These are phyloP conservation scores for Pyralis farinalis DNA, from an alignment of 2,888 invertebrate genomes.

Conservation along the genomic window DNA sequence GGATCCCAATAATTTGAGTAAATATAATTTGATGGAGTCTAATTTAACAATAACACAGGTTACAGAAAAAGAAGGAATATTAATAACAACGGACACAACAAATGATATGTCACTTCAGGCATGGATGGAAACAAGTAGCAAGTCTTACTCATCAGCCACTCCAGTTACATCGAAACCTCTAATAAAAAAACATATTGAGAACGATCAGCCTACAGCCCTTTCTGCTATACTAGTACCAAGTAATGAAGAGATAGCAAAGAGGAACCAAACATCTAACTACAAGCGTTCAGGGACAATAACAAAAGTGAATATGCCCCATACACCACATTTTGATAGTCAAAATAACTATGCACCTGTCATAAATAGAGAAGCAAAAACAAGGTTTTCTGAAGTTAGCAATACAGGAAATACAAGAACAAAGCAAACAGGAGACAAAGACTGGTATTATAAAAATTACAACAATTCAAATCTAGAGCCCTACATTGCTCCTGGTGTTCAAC, in stretches of 20 bases:
- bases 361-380: constrained; percentile 65
- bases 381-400: constrained; percentile 55
- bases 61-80: constrained; percentile 63
- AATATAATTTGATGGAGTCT: constrained; percentile 69
- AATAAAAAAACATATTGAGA: constrained; percentile 53
- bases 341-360: constrained; percentile 58
- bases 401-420: constrained; percentile 66
- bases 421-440: constrained; percentile 83
- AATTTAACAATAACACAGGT: constrained; percentile 66
- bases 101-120: constrained; percentile 67
- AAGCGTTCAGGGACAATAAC: constrained; percentile 68
- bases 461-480: constrained; percentile 78
- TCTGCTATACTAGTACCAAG: constrained; percentile 84
- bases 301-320: constrained; percentile 64
- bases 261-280: constrained; percentile 33
- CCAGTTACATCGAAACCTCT: constrained; percentile 47
- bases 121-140: constrained; percentile 64
- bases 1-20: constrained; percentile 57
- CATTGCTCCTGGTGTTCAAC: constrained; percentile 58
- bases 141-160: constrained; percentile 40
- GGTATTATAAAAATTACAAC: constrained; percentile 94
- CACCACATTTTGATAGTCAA: constrained; percentile 50
- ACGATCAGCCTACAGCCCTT: constrained; percentile 69
- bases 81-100: constrained; percentile 69
- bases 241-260: constrained; percentile 48